phyloP scores from a whole-genome alignment of 1,140 invertebrate species.

The Brachionus manjavacas region DNA sequence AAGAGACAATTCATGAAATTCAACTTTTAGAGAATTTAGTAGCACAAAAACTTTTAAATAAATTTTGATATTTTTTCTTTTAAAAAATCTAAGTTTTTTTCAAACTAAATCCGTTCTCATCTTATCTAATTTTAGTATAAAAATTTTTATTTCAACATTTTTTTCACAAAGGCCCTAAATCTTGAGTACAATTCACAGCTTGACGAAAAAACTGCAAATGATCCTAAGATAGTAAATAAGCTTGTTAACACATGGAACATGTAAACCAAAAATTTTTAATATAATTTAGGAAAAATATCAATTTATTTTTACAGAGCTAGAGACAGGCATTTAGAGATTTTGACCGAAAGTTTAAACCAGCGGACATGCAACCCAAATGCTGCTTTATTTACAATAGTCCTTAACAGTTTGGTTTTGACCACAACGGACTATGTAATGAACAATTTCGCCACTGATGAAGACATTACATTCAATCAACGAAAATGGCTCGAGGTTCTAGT shows the following conservation, averaged over 20 bases:
- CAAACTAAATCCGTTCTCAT: too few relatives aligned
- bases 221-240: not conserved
- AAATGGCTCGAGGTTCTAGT: slow-evolving; percentile 23
- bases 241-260: not conserved
- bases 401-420: not conserved
- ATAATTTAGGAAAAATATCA: not conserved
- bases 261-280: not conserved
- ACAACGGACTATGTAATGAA: not conserved
- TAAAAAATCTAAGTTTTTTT: too few relatives aligned
- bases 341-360: not conserved
- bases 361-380: not conserved
- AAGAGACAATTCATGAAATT: too few relatives aligned
- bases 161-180: not conserved
- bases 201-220: not conserved
- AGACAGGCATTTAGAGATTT: slow-evolving; percentile 11
- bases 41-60: too few relatives aligned
- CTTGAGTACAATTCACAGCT: not conserved
- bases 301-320: not conserved
- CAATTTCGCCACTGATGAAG: not conserved
- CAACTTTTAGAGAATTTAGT: too few relatives aligned
- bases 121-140: too few relatives aligned
- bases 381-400: not conserved
- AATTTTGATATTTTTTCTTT: too few relatives aligned
- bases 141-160: not conserved
- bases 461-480: not conserved